Evolutionary conservation across 2,113 vertebrate species (phyloP), one percentile per base, ranked within the genome.

Genomic region (Nettapus auritus): DNA sequence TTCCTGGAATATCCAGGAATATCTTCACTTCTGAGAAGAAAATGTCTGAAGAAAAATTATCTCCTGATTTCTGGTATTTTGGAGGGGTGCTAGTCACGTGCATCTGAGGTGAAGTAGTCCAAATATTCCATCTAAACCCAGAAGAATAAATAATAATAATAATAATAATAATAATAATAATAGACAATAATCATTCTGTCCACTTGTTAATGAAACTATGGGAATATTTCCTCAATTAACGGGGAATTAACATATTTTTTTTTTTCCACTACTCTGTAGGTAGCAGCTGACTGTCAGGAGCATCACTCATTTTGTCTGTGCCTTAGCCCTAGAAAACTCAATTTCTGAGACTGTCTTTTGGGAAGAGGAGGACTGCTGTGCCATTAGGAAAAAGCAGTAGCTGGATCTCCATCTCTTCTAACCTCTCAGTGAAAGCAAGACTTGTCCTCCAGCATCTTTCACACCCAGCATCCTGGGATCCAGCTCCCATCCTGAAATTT

Each of bases 401-500:
- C 31, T 63, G 40, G 13, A 82, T 78, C 46, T 14, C 29, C 9
- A 0, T 44, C 31, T 91, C 40, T 70, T 63, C 20, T 52, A 79
- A 52, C 13, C 6, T 50, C 31, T 82, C 29, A 46, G 67, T 31
- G 31, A 78, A 87, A 93, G 5, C 29, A 63, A 87, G 6, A 3
- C 23, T 22, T 59, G 31, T 14, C 70, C 57, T 71, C 13, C 21
- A 79, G 31, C 23, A 14, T 52, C 13, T 44, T 69, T 73, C 50
- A 15, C 44, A 70, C 38, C 6, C 17, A 57, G 33, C 13, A 31
- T 18, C 18, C 2, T 1, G 6, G 6, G 13, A 53, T 8, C 16
- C 0, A 0, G 8, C 6, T 52, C 31, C 25, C 16, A 52, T 11
- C 13, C 36, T 46, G 40, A 28, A 28, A 17, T 12, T 66, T 42